Evolutionary conservation across 2,113 vertebrate genomes (phyloP).

Genomic region (Podiceps cristatus): DNA sequence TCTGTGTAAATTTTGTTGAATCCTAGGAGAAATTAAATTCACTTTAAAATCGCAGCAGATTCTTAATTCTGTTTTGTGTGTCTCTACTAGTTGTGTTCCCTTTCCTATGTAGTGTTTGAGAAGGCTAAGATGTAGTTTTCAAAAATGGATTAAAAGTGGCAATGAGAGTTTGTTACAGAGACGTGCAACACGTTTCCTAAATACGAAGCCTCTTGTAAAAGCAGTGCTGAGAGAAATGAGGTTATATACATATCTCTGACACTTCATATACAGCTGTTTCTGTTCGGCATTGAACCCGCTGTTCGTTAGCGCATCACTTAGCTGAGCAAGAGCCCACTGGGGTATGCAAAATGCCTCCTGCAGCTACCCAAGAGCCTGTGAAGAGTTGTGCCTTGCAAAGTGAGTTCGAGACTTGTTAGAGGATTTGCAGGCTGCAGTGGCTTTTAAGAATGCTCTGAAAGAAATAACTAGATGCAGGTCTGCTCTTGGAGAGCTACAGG

Average conservation of each 20-base stretch:
- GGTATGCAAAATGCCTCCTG: not conserved
- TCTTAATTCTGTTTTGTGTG: not conserved
- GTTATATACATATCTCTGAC: not conserved
- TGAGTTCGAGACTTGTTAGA: not conserved
- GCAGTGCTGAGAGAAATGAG: not conserved
- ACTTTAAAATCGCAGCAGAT: not conserved
- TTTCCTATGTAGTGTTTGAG: not conserved
- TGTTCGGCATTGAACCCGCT: not conserved
- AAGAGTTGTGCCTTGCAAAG: not conserved
- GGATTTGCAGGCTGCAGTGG: not conserved
- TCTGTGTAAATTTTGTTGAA: not conserved
- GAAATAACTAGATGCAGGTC: not conserved
- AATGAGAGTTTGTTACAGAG: not conserved
- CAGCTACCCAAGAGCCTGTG: not conserved
- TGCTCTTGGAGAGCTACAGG: not conserved
- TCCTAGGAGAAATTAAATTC: not conserved
- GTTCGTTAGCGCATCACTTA: not conserved
- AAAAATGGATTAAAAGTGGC: not conserved
- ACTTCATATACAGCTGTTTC: not conserved
- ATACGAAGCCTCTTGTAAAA: not conserved
- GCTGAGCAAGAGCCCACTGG: not conserved
- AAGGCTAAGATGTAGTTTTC: not conserved
- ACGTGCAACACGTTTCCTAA: not conserved
- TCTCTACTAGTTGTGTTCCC: not conserved
- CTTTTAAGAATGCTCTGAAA: not conserved